Evolutionary conservation across 1,140 invertebrate genomes (phyloP).

Genomic region (Drosophila ohnishii): DNA sequence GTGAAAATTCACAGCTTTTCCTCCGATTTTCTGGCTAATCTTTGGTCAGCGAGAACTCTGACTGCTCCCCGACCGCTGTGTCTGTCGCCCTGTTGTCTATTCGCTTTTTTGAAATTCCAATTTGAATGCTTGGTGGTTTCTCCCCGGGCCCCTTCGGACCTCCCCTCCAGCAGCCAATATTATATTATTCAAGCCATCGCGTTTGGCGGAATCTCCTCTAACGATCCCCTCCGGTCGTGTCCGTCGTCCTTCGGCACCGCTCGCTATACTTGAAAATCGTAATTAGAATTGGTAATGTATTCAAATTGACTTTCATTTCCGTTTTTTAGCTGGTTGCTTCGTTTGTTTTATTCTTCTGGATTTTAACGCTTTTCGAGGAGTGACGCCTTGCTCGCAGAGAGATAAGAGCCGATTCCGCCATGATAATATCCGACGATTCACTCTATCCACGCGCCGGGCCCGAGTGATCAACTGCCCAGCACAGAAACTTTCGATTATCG

Average conservation of each 20-base stretch:
- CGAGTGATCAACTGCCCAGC: slow-evolving; percentile 53
- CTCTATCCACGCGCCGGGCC: slow-evolving; percentile 3
- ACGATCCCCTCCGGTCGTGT: slow-evolving; percentile 21
- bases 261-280: slow-evolving; percentile 79
- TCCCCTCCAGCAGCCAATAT: slow-evolving; percentile 62
- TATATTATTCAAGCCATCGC: slow-evolving; percentile 78
- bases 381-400: slow-evolving; percentile 12
- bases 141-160: not conserved
- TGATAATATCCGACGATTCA: slow-evolving; percentile 9
- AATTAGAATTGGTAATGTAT: slow-evolving; percentile 83
- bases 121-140: slow-evolving; percentile 76
- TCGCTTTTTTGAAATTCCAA: slow-evolving; percentile 78
- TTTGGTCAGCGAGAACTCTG: slow-evolving; percentile 67
- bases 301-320: slow-evolving; percentile 83
- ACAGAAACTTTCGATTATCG: slow-evolving; percentile 43
- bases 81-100: slow-evolving; percentile 60
- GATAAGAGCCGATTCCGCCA: slow-evolving; percentile 40
- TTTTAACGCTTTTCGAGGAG: slow-evolving; percentile 51
- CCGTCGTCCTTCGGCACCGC: slow-evolving; percentile 22
- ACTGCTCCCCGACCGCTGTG: slow-evolving; percentile 8
- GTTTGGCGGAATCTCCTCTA: slow-evolving; percentile 48
- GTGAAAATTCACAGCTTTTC: slow-evolving; percentile 76
- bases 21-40: slow-evolving; percentile 62
- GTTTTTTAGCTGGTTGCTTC: slow-evolving; percentile 40
- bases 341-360: slow-evolving; percentile 64